Evolutionary conservation across 2,888 invertebrate genomes (phyloP).

Genomic region (Cloeon dipterum): DNA sequence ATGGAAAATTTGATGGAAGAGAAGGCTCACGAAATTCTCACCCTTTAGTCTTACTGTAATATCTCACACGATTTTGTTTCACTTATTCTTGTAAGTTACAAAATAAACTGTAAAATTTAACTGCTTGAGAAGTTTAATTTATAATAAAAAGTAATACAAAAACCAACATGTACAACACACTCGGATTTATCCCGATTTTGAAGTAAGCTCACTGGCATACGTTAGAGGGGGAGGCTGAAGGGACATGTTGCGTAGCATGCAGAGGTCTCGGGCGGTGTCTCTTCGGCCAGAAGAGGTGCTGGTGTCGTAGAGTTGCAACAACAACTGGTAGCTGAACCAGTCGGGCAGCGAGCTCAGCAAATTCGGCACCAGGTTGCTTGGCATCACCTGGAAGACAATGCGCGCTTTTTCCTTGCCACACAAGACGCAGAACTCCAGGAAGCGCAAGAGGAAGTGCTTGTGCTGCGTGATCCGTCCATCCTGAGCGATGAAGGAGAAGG

Average conservation of each 20-base stretch:
- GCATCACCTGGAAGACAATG: slow-evolving; percentile 49
- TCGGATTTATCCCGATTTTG: background rate
- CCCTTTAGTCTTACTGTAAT: slow-evolving; percentile 24
- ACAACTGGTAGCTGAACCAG: slow-evolving; percentile 44
- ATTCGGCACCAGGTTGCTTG: slow-evolving; percentile 50
- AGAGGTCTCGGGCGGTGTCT: slow-evolving; percentile 67
- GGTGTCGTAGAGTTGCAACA: slow-evolving; percentile 59
- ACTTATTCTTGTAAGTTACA: background rate
- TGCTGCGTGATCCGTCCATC: slow-evolving; percentile 64
- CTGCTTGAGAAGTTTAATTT: background rate
- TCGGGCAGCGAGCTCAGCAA: slow-evolving; percentile 61
- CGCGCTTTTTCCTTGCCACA: slow-evolving; percentile 50
- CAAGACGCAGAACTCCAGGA: slow-evolving; percentile 48
- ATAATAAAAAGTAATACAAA: background rate
- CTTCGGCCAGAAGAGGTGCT: slow-evolving; percentile 50
- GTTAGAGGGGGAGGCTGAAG: slow-evolving; percentile 1
- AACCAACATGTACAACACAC: background rate
- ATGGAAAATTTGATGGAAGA: slow-evolving; percentile 51
- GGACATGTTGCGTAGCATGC: slow-evolving; percentile 55
- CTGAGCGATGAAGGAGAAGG: slow-evolving; percentile 43
- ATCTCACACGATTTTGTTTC: background rate
- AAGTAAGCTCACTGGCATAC: background rate
- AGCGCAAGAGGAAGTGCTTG: slow-evolving; percentile 59
- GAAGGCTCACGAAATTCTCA: slow-evolving; percentile 55
- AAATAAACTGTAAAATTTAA: no score